A percentile compares a stretch with the other conserved stretches of the same genome.
phyloP scores from a whole-genome alignment of 2,888 invertebrate genomes.

The Drosophila eohydei region DNA sequence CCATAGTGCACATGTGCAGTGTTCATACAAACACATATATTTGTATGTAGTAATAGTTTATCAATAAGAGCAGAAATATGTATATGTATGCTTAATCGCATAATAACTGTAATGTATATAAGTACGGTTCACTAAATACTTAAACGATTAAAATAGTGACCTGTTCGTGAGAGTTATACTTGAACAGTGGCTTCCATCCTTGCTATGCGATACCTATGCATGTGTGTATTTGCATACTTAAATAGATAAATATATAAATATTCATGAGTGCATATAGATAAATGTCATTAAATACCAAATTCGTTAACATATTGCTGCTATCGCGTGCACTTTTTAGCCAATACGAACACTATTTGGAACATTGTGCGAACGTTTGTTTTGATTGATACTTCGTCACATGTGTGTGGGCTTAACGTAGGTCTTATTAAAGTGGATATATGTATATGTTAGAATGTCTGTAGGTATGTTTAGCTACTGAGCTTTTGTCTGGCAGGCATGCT shows the following conservation, averaged over 20 bases:
- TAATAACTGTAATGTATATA: background rate
- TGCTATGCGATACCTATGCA: background rate
- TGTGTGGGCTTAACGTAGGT: background rate
- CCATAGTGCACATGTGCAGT: constrained; percentile 1
- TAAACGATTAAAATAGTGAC: constrained; percentile 4
- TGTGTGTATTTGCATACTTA: background rate
- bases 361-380: constrained; percentile 6
- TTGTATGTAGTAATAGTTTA: background rate
- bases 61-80: background rate
- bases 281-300: background rate
- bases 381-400: background rate
- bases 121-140: background rate
- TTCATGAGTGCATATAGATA: background rate
- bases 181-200: constrained; percentile 3
- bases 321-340: background rate
- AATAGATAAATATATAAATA: background rate
- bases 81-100: background rate
- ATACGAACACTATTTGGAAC: background rate
- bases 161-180: constrained; percentile 1
- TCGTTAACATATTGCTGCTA: constrained; percentile 3
- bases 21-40: background rate
- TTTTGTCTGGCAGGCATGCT: background rate
- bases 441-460: too few relatives aligned
- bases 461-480: background rate
- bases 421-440: background rate